phyloP scores from a whole-genome alignment of 1,140 invertebrate species.

The Halesus radiatus region DNA sequence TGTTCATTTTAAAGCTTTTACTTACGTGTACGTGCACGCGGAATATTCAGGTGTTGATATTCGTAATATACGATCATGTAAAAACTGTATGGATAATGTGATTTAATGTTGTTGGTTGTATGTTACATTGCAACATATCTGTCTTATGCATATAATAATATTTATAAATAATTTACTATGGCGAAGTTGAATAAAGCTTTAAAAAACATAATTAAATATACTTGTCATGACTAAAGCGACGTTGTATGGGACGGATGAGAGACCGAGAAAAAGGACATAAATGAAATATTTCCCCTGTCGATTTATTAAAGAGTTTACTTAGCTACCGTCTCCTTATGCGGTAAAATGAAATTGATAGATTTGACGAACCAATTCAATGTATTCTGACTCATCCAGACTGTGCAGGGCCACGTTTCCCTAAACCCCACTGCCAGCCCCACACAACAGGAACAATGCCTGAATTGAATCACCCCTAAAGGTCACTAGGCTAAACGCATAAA shows the following conservation, averaged over 20 bases:
- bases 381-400: slow-evolving; percentile 54
- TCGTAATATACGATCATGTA: slow-evolving; percentile 25
- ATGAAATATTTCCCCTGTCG: neutral
- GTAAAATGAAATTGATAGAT: slow-evolving; percentile 22
- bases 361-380: neutral
- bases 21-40: neutral
- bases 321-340: slow-evolving; percentile 1
- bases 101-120: slow-evolving; percentile 54
- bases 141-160: slow-evolving; percentile 54
- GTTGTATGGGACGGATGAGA: neutral
- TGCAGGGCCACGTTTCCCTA: slow-evolving; percentile 23
- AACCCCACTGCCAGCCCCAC: slow-evolving; percentile 58
- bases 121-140: slow-evolving; percentile 55
- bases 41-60: slow-evolving; percentile 27
- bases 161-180: slow-evolving; percentile 36
- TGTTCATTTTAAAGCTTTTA: slow-evolving; percentile 2
- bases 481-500: no score
- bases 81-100: slow-evolving; percentile 41
- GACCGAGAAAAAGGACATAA: neutral
- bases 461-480: slow-evolving; percentile 32
- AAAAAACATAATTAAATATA: slow-evolving; percentile 50
- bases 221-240: slow-evolving; percentile 20
- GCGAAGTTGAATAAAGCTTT: slow-evolving; percentile 55
- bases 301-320: neutral
- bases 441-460: slow-evolving; percentile 55